These are phyloP conservation scores for Phalanger gymnotis DNA, from an alignment of 2,797 vertebrate species.

Conservation along the genomic window DNA sequence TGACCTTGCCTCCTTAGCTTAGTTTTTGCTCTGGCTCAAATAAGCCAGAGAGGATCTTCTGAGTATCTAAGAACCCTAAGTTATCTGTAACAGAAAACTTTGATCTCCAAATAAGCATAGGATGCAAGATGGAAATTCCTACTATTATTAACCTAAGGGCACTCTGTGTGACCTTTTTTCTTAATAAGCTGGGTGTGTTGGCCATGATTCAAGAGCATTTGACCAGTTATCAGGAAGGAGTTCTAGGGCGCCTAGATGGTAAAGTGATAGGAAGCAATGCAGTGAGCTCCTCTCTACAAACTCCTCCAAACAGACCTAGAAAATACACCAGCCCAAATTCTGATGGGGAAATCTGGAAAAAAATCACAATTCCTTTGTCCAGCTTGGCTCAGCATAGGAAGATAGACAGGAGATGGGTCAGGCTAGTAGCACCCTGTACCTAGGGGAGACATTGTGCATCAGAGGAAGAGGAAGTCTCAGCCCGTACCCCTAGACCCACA, in stretches of 20 bases:
- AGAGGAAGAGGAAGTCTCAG: not conserved
- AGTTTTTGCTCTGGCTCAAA: not conserved
- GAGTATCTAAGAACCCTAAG: not conserved
- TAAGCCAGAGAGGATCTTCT: not conserved
- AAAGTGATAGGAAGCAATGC: not conserved
- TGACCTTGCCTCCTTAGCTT: not conserved
- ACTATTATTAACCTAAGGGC: not conserved
- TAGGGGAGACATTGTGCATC: not conserved
- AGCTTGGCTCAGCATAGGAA: not conserved
- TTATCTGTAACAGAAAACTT: not conserved
- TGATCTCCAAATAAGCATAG: not conserved
- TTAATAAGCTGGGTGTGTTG: not conserved
- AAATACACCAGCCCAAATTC: not conserved
- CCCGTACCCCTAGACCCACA: not conserved
- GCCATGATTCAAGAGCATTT: not conserved
- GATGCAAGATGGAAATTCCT: not conserved
- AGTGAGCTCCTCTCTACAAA: not conserved
- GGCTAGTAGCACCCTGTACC: not conserved
- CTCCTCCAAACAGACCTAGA: not conserved
- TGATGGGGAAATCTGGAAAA: not conserved
- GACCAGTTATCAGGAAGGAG: not conserved
- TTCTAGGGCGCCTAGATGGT: not conserved
- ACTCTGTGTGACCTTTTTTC: not conserved
- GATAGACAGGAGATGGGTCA: not conserved
- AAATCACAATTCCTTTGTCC: not conserved